phyloP scores from a whole-genome alignment of 2,113 vertebrate species.

The Potamarius usumacintae region DNA sequence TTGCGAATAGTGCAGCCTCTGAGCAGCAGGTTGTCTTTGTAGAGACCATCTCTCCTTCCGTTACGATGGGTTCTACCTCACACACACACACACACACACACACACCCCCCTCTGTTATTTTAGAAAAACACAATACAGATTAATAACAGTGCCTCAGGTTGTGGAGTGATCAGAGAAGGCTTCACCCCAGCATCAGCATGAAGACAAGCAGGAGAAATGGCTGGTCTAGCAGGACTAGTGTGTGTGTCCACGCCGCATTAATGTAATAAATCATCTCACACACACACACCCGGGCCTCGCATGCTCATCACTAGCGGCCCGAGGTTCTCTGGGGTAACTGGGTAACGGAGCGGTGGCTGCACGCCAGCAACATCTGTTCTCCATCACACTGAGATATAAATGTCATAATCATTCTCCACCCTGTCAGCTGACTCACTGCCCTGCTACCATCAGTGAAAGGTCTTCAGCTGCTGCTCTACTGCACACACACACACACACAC shows the following conservation, averaged over 20 bases:
- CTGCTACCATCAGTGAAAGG: constrained; percentile 19
- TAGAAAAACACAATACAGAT: neutral
- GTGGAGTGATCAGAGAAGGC: neutral
- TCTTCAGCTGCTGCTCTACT: neutral
- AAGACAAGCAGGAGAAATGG: neutral
- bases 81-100: constrained; percentile 20
- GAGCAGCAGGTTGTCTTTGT: constrained; percentile 92
- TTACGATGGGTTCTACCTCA: constrained; percentile 78
- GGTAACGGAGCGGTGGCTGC: constrained; percentile 67
- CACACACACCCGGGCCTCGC: neutral
- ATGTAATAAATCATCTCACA: constrained; percentile 58
- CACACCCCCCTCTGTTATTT: neutral
- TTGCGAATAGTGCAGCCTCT: constrained; percentile 94
- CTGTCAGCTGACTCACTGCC: constrained; percentile 44
- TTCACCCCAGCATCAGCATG: neutral
- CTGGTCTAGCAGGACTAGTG: constrained; percentile 43
- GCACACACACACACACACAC: neutral
- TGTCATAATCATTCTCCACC: constrained; percentile 60
- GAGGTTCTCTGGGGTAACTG: constrained; percentile 61
- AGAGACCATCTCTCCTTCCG: constrained; percentile 84
- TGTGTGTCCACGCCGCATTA: constrained; percentile 45
- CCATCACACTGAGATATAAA: constrained; percentile 61
- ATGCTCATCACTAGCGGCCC: constrained; percentile 2
- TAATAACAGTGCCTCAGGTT: constrained; percentile 6
- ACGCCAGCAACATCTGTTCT: constrained; percentile 64